Evolutionary conservation across 1,140 invertebrate species (phyloP), one percentile per base, ranked within the genome.

Genomic region (Mycetomoellerius zeteki): DNA sequence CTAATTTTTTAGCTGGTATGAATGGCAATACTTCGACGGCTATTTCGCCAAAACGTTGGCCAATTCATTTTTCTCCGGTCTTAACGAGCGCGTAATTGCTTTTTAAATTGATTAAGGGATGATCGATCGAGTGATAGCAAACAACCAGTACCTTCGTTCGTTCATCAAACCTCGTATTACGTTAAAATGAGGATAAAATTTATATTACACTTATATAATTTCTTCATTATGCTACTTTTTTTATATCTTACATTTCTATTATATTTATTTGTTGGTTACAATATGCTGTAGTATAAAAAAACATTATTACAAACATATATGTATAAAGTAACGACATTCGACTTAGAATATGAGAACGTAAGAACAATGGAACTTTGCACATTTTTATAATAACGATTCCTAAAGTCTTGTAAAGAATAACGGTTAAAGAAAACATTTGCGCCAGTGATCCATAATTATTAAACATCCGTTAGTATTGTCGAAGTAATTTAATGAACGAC

Each of bases 91-190:
- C 88, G 88, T 90, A 90, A 90, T 90, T 90, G 89, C 89, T 88
- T 90, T 90, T 90, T 90, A 88, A 90, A 90, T 90, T 90, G 88
- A 90, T 90, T 90, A 90, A 88, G 84, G 87, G 69, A 58, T 87
- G 89, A 90, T 90, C 86, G 86, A 87, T 90, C 86, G 60, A 73
- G 54, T 24, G 86, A 67, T 60, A 50, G 60, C 78, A 33, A 87
- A 87, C 78, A 67, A 60, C 4, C 19, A 33, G 33, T 21, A 1
- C 43, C 37, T 52, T 27, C 16, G 24, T 8, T 27, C 54, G 19
- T 80, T 37, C 64, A 73, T 71, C 73, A 87, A 90, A 90, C 47
- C 52, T 50, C 24, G 10, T 21, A 37, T 27, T 47, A 16, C 5
- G 50, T 60, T 7, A 43, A n/a, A 72, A 16, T 72, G 24, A 47